Percentiles rank a stretch among this genome's conserved stretches.
These are phyloP conservation scores for Pristionchus arcanus DNA, from an alignment of 2,888 invertebrate species.

Conservation along the genomic window DNA sequence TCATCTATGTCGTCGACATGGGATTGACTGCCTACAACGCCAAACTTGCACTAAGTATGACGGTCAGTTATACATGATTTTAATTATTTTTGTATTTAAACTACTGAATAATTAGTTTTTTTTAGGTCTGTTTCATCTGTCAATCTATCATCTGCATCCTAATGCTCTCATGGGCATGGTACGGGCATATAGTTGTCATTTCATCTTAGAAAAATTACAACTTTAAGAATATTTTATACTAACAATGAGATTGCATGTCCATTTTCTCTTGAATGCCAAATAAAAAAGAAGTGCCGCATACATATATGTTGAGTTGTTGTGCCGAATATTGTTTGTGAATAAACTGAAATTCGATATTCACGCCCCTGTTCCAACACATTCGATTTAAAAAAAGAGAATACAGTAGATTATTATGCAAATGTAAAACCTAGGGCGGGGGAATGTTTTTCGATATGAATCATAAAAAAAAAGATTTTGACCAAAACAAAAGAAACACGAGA, in stretches of 20 bases:
- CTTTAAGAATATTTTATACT: too few relatives aligned
- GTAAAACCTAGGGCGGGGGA: background rate
- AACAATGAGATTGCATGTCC: background rate
- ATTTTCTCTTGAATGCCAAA: background rate
- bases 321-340: too few relatives aligned
- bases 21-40: background rate
- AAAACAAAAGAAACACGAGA: background rate
- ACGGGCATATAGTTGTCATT: constrained; percentile 54
- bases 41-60: constrained; percentile 43
- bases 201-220: background rate
- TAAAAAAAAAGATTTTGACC: too few relatives aligned
- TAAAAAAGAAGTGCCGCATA: too few relatives aligned
- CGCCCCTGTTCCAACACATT: too few relatives aligned
- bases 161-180: constrained; percentile 56
- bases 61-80: background rate
- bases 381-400: too few relatives aligned
- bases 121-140: constrained; percentile 21
- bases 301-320: too few relatives aligned
- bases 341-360: too few relatives aligned
- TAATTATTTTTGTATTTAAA: too few relatives aligned
- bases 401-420: background rate
- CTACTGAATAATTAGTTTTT: background rate
- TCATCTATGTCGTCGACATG: constrained; percentile 10
- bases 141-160: constrained; percentile 45
- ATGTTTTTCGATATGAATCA: background rate